Evolutionary conservation across 2,113 vertebrate species (phyloP), one percentile per base, ranked within the genome.

Genomic region (Montifringilla adamsi): DNA sequence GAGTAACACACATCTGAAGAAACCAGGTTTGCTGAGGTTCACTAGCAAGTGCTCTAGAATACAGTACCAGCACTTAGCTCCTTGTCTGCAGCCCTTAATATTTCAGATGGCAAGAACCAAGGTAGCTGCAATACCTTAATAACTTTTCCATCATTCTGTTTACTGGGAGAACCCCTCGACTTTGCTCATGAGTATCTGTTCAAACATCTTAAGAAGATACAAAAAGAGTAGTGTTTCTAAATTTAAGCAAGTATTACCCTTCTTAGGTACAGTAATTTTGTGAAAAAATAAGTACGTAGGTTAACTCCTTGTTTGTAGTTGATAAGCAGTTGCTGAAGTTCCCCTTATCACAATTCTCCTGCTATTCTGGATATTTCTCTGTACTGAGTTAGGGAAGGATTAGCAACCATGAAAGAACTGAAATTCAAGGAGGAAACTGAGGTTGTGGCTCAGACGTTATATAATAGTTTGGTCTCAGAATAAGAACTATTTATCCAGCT

Each of bases 381-480:
- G 1, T 56, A 82, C 30, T 4, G 14, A 73, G 37, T 72, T 15
- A 80, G 50, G 44, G 68, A 92, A 72, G 33, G 21, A 39, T 59
- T 82, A 94, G 56, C 26, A 84, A 91, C 20, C 49, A 89, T n/a
- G 35, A 75, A 84, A 62, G 15, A 91, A 93, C 1, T 67, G 33
- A 92, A 93, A 94, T 68, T 55, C 69, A 74, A 63, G 52, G 43
- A 87, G 86, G 86, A 92, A 94, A 87, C 27, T 60, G 73, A 92
- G 76, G 80, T 82, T 95, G 77, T 72, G 91, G 73, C 20, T 84
- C 64, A 94, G 94, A 95, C 80, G 43, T 93, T 89, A 92, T 78
- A 72, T 64, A 95, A 90, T 67, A 68, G 87, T 75, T 72, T 87
- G 62, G 64, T 92, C 77, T 78, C 49, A 52, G 31, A 23, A 89